Conservation (phyloP, 2,113 vertebrate genomes). For the zebrafish (Danio rerio) region GRCz12tu NC_133177.1:61273501-61274000, state of each 20-base stretch:
- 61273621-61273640: neutral
- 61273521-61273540: accelerated
- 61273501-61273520: neutral
- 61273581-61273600: too few relatives aligned
- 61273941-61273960: too few relatives aligned
- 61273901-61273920: too few relatives aligned
- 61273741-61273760: neutral
- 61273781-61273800: neutral
- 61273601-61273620: too few relatives aligned
- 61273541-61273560: neutral
- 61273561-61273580: neutral
- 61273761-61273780: neutral
- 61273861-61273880: too few relatives aligned
- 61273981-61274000: too few relatives aligned
- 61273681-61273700: neutral
- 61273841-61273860: too few relatives aligned
- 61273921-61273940: too few relatives aligned
- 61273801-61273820: too few relatives aligned
- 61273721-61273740: neutral
- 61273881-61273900: too few relatives aligned
- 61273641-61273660: neutral
- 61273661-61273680: neutral
- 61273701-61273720: neutral
- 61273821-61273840: too few relatives aligned
- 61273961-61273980: too few relatives aligned